phyloP scores from a whole-genome alignment of 2,113 vertebrate genomes.

The Platichthys flesus region DNA sequence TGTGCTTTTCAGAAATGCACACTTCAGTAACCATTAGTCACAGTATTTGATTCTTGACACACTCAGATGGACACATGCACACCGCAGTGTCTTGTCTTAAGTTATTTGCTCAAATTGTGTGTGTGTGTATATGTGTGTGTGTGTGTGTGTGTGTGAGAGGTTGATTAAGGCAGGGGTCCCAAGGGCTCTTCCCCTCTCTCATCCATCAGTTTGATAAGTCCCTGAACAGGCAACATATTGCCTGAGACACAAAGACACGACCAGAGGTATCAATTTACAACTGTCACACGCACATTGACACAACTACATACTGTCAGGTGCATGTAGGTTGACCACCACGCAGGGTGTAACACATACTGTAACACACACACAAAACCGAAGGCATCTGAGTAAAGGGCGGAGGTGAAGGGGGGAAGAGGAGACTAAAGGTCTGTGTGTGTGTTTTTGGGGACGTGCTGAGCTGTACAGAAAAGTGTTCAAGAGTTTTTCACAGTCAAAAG shows the following conservation, averaged over 20 bases:
- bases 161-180: conserved; percentile 90
- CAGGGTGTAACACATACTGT: conserved; percentile 7
- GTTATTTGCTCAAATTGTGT: conserved; percentile 83
- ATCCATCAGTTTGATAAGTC: conserved; percentile 95
- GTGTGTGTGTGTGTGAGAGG: conserved; percentile 53
- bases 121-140: neutral
- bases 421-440: neutral
- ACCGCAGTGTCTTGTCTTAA: conserved; percentile 53
- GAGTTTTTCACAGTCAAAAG: neutral
- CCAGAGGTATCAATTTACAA: conserved; percentile 91
- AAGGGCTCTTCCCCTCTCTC: conserved; percentile 85
- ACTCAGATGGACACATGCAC: neutral
- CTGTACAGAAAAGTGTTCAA: neutral
- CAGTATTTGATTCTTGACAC: neutral
- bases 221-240: conserved; percentile 94
- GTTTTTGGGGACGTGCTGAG: neutral
- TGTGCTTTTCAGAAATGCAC: neutral
- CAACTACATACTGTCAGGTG: conserved; percentile 24
- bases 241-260: conserved; percentile 86
- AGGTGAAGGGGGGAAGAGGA: conserved; percentile 14
- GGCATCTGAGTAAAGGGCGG: neutral
- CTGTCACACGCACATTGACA: conserved; percentile 78
- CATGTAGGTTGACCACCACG: neutral
- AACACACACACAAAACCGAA: conserved; percentile 3
- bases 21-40: neutral